Evolutionary conservation across 1,140 invertebrate genomes (phyloP), one percentile per base, ranked within the genome.

Genomic region (Alviniconcha marisindica): DNA sequence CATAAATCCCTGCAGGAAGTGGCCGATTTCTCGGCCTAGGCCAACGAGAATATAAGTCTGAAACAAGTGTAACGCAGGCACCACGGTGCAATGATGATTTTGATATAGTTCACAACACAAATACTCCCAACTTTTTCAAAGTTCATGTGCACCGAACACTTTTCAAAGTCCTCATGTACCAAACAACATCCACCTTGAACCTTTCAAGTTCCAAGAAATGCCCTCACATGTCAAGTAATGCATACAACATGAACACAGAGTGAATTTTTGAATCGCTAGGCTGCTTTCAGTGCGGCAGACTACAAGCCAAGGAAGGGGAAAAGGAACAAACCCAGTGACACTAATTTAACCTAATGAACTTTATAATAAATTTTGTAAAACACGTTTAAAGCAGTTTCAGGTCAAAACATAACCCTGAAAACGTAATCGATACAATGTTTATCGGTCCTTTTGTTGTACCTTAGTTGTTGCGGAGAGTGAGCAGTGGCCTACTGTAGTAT

Each of bases 51-150:
- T 71, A 71, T 15, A 71, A 71, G 56, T 24, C 5, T 60, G 36
- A 71, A 66, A 71, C 69, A 24, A 40, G 36, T 40, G 69, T 71
- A 33, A 71, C 18, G 69, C 69, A 71, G 69, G 69, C 69, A 71
- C 69, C 69, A 18, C 21, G 69, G 69, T 71, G 36, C 69, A 24
- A 71, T 40, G 15, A 71, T 36, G 18, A 69, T 2, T 0, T 40
- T 71, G 69, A 71, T 71, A 40, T 15, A n/a, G 4, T 71, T 40
- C 38, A 71, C 33, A 71, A 71, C 69, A 21, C 33, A 69, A 69
- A 28, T 60, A 21, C 56, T 60, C 69, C 24, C 12, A 4, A 14
- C 31, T 33, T 5, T 21, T 1, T 36, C 33, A 18, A 28, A 24
- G 69, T 71, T 40, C 69, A 71, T 71, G 69, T 71, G 69, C 69